Base-by-base conservation (phyloP, 2,113 vertebrate species). In the Dicaeum eximium region DNA sequence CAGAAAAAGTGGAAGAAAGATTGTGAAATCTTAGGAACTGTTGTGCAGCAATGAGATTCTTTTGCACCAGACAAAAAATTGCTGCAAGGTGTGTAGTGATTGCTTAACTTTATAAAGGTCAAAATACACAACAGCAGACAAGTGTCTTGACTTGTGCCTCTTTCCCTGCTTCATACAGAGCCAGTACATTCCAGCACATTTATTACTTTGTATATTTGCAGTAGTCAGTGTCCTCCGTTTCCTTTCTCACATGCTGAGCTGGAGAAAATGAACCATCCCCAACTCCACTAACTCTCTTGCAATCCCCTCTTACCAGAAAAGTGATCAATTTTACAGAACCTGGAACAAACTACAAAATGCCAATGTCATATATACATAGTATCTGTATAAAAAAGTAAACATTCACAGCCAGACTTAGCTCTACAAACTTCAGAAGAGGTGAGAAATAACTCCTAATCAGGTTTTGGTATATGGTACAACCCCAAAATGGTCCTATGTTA, bases 171-270 rank as follows among this genome's bases (percentile, higher is more conserved):
- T 88, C 5, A 5, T 3, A 45, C 35, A 33, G 4, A 87, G 77
- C 80, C 91, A 96, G 78, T 62, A 85, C 66, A 85, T 93, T 91
- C 60, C 90, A 86, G 18, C 17, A 81, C 61, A 75, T 61, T 82
- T 57, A 91, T 87, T 53, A 69, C 35, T 82, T 19, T 35, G 28
- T 22, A 44, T 19, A 72, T 72, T 38, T 61, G 31, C 57, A 79
- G 17, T 10, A 51, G n/a, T 45, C 53, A 37, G 10, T 24, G 18
- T 28, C 38, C 35, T 19, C 28, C 81, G 16, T 6, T 60, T n/a
- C 24, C n/a, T 87, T 45, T 66, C 53, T 80, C 22, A 42, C 10
- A 35, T 0, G 8, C 9, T 35, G 21, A 67, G 33, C 17, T 31
- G 20, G 28, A n/a, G 28, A 38, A 64, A 65, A 38, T 7, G 4